Percentiles rank a stretch among this genome's conserved stretches.
Evolutionary conservation across 2,113 vertebrate genomes (phyloP).

Genomic region (Anhinga anhinga): DNA sequence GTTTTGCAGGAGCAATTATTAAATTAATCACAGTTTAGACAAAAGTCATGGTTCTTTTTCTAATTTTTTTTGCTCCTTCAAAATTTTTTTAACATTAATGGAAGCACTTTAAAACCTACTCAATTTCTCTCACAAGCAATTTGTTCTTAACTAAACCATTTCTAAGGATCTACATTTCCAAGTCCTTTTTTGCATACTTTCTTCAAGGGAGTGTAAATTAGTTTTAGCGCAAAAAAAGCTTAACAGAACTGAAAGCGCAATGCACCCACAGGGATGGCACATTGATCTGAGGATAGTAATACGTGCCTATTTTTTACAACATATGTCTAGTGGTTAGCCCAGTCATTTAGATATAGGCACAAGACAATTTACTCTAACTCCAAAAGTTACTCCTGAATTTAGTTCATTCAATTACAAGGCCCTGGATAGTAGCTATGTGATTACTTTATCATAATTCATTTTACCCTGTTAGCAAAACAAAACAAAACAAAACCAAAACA

Average conservation of each 20-base stretch:
- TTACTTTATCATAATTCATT: neutral
- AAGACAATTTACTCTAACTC: neutral
- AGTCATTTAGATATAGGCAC: neutral
- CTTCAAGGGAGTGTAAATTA: neutral
- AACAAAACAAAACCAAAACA: no score
- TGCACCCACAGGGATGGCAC: neutral
- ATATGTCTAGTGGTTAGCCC: rapidly evolving
- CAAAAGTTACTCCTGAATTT: neutral
- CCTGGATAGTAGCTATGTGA: neutral
- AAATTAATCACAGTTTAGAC: neutral
- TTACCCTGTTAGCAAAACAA: neutral
- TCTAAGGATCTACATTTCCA: neutral
- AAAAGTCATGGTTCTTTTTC: neutral
- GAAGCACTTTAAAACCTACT: neutral
- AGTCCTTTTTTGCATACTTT: neutral
- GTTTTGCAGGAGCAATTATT: neutral
- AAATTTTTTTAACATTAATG: neutral
- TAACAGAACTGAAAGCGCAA: neutral
- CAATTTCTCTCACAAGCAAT: neutral
- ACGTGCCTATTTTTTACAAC: neutral
- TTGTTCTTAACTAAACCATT: neutral
- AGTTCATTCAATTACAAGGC: neutral
- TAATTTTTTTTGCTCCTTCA: neutral
- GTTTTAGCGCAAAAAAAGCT: neutral
- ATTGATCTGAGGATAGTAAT: neutral